Conservation (phyloP, 2,113 vertebrate species). For the Saiga tatarica region DNA sequence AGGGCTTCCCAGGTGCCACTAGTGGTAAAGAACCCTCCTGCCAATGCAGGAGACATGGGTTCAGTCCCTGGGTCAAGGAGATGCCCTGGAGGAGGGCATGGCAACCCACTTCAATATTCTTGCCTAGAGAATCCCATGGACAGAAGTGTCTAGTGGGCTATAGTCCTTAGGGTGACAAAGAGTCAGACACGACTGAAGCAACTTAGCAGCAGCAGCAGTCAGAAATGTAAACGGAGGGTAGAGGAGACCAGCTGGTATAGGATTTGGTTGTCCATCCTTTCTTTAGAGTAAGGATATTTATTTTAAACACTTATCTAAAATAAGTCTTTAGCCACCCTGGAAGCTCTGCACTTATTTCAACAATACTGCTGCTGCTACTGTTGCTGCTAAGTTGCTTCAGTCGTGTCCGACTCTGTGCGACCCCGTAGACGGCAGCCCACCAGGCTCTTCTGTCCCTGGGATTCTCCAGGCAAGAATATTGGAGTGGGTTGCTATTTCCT, state of each 20-base stretch:
- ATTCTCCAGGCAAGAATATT: background rate
- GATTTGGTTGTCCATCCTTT: background rate
- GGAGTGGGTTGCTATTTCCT: background rate
- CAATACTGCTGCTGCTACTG: background rate
- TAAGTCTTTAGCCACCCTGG: background rate
- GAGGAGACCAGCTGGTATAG: background rate
- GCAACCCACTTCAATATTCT: background rate
- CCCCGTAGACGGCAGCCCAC: background rate
- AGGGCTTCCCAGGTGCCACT: background rate
- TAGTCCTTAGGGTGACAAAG: background rate
- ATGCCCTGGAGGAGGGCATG: background rate
- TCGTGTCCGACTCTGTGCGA: background rate
- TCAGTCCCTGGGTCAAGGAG: background rate
- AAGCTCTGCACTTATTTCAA: slow-evolving; percentile 2
- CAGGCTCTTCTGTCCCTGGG: background rate
- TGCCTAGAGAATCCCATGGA: background rate
- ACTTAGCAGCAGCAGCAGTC: background rate
- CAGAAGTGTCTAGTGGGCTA: background rate
- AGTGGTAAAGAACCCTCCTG: background rate
- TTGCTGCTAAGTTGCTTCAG: background rate
- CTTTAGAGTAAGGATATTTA: slow-evolving; percentile 37
- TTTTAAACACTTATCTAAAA: background rate
- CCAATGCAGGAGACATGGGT: background rate
- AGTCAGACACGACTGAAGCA: background rate
- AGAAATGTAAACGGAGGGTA: background rate